phyloP scores from a whole-genome alignment of 2,888 invertebrate species.

The Caprella mutica region DNA sequence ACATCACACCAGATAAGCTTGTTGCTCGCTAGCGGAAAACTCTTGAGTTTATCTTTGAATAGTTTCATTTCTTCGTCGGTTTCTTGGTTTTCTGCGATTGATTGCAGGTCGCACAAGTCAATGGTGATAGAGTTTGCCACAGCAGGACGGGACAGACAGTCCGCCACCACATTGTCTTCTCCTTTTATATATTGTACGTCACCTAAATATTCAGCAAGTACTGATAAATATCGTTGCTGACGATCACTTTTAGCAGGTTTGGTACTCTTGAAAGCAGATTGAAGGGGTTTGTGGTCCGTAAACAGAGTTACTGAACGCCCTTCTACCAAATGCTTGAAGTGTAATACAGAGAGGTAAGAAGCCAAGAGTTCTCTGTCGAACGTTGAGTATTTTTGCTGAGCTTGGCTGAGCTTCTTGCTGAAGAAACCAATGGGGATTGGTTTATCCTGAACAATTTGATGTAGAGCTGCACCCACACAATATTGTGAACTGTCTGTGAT shows the following conservation, averaged over 20 bases:
- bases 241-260: constrained; percentile 1
- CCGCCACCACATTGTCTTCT: constrained; percentile 7
- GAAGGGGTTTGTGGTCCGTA: constrained; percentile 7
- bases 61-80: not conserved
- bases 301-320: not conserved
- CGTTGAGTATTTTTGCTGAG: not conserved
- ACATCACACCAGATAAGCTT: no score
- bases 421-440: not conserved
- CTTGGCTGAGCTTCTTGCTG: not conserved
- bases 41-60: not conserved
- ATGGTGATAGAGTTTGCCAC: not conserved
- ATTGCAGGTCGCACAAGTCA: not conserved
- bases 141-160: constrained; percentile 1
- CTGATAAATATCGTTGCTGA: not conserved
- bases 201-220: constrained; percentile 8
- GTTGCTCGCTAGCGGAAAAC: no score
- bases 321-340: not conserved
- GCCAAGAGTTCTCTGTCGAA: constrained; percentile 4
- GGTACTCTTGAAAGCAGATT: no score
- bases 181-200: not conserved
- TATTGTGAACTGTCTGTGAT: not conserved
- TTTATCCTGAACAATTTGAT: constrained; percentile 1
- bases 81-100: not conserved
- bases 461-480: not conserved
- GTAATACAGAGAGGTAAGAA: not conserved